Evolutionary conservation across 2,888 invertebrate genomes (phyloP).

Genomic region (Nezara viridula): DNA sequence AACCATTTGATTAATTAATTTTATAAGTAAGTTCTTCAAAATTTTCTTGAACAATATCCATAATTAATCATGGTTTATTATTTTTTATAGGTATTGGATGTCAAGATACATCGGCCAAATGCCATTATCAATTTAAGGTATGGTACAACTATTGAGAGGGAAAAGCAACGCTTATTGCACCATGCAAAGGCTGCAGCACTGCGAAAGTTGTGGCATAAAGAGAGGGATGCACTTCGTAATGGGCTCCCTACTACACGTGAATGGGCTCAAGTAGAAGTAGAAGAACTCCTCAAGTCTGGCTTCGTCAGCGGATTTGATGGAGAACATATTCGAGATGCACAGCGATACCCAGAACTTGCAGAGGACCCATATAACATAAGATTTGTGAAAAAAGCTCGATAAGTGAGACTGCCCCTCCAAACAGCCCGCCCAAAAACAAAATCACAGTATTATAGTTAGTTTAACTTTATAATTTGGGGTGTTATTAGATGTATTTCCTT

Average conservation of each 20-base stretch:
- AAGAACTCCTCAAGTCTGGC: constrained; percentile 84
- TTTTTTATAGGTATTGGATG: constrained; percentile 74
- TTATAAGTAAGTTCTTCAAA: too few species aligned
- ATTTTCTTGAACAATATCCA: not conserved
- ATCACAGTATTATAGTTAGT: constrained; percentile 62
- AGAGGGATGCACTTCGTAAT: constrained; percentile 85
- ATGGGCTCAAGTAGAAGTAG: constrained; percentile 90
- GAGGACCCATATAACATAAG: constrained; percentile 96
- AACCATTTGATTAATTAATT: too few species aligned
- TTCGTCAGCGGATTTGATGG: constrained; percentile 89
- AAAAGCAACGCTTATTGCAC: constrained; percentile 88
- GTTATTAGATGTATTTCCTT: constrained; percentile 58
- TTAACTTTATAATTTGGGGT: constrained; percentile 63
- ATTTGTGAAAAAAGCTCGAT: constrained; percentile 80
- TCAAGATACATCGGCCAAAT: constrained; percentile 91
- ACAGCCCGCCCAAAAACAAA: constrained; percentile 48
- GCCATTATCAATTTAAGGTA: constrained; percentile 95
- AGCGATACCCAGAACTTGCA: constrained; percentile 90
- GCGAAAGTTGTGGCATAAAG: constrained; percentile 93
- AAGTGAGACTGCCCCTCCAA: constrained; percentile 61
- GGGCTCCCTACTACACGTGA: constrained; percentile 71
- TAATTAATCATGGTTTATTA: not conserved
- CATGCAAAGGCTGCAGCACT: constrained; percentile 91
- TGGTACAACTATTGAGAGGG: constrained; percentile 91
- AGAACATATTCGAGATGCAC: constrained; percentile 91